phyloP scores from a whole-genome alignment of 2,888 invertebrate species.

The Embidobia sp. region DNA sequence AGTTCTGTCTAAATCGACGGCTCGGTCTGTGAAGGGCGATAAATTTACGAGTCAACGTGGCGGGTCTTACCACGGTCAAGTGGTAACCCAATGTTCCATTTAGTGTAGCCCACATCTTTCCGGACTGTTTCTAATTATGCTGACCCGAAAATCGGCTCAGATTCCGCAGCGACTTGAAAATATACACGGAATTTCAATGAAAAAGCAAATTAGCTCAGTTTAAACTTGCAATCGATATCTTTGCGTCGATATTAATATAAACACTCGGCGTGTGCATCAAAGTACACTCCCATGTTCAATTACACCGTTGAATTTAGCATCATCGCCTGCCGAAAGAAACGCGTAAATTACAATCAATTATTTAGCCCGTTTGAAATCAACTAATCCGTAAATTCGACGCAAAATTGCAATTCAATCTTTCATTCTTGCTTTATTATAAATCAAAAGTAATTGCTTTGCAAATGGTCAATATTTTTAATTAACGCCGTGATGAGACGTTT shows the following conservation, averaged over 20 bases:
- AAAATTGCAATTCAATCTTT: not conserved
- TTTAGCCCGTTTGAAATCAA: not conserved
- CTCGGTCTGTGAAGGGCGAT: slow-evolving; percentile 65
- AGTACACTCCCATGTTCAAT: not conserved
- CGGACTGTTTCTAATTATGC: slow-evolving; percentile 36
- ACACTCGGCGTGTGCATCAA: too few species aligned
- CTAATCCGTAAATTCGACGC: not conserved
- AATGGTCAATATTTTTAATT: slow-evolving; percentile 1
- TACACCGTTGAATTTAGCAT: not conserved
- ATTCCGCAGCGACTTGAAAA: slow-evolving; percentile 2
- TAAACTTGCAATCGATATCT: too few species aligned
- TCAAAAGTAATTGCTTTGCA: slow-evolving; percentile 1
- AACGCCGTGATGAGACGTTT: not conserved
- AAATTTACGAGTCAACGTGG: slow-evolving; percentile 71
- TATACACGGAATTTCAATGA: not conserved
- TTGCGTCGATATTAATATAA: too few species aligned
- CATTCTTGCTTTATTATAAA: not conserved
- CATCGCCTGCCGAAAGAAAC: not conserved
- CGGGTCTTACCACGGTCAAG: slow-evolving; percentile 73
- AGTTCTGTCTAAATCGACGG: slow-evolving; percentile 41
- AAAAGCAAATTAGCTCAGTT: not conserved
- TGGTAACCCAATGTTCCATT: slow-evolving; percentile 72
- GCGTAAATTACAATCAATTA: slow-evolving; percentile 2
- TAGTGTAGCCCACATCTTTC: slow-evolving; percentile 65
- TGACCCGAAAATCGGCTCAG: slow-evolving; percentile 8